Conservation (phyloP, 1,140 invertebrate genomes). For the Anadara kagoshimensis region DNA sequence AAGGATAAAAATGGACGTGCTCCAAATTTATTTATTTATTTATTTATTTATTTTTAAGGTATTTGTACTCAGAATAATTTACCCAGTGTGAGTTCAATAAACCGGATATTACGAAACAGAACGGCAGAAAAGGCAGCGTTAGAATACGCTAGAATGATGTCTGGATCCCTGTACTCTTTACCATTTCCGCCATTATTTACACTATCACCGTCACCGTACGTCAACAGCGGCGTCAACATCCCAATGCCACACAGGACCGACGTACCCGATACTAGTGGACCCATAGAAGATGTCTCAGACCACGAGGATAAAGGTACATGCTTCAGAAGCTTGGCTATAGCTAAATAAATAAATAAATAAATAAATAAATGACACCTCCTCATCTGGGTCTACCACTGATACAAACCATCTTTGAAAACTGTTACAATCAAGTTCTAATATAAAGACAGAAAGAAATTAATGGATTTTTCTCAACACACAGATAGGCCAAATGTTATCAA, state of each 20-base stretch:
- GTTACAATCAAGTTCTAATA: too few species aligned
- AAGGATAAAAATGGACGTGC: too few species aligned
- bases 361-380: too few species aligned
- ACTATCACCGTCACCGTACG: constrained; percentile 26
- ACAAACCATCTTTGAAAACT: too few species aligned
- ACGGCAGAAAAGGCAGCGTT: constrained; percentile 61
- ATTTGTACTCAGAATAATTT: constrained; percentile 99
- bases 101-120: constrained; percentile 88
- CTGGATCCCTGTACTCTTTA: constrained; percentile 24
- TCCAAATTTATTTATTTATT: neutral
- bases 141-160: constrained; percentile 57
- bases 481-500: too few species aligned
- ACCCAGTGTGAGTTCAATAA: constrained; percentile 98
- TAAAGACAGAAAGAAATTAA: too few species aligned
- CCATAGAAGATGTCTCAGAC: neutral
- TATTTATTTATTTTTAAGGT: constrained; percentile 74
- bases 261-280: neutral
- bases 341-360: too few species aligned
- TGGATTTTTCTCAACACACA: too few species aligned
- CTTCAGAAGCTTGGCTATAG: too few species aligned
- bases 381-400: too few species aligned
- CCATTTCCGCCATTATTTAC: constrained; percentile 35
- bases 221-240: neutral
- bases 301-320: neutral
- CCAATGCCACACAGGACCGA: neutral